phyloP scores from a whole-genome alignment of 2,888 invertebrate genomes.

The Anaspis maculata region DNA sequence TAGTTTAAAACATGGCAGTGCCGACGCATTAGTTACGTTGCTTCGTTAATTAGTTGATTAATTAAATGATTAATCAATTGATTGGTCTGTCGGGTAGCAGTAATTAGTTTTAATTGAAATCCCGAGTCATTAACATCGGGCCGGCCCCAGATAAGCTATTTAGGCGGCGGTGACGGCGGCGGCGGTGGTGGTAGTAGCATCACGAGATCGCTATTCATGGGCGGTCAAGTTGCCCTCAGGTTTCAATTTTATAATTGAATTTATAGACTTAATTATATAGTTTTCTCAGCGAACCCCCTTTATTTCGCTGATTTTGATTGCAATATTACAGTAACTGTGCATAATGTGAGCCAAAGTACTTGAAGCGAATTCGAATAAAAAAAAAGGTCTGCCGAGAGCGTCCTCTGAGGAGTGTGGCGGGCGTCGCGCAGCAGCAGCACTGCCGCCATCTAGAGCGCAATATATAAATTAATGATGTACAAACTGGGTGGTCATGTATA shows the following conservation, averaged over 20 bases:
- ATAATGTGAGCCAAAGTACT: too few species aligned
- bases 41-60: slow-evolving; percentile 43
- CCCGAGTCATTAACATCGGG: slow-evolving; percentile 55
- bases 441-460: slow-evolving; percentile 29
- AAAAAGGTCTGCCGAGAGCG: too few species aligned
- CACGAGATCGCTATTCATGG: slow-evolving; percentile 25
- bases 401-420: too few species aligned
- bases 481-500: slow-evolving; percentile 33
- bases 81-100: slow-evolving; percentile 40
- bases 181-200: too few species aligned
- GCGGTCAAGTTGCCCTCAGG: slow-evolving; percentile 25
- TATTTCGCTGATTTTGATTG: too few species aligned
- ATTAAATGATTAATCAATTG: slow-evolving; percentile 44
- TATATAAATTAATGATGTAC: slow-evolving; percentile 32
- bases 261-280: slow-evolving; percentile 28
- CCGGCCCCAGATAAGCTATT: slow-evolving; percentile 45
- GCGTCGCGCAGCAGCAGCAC: background rate
- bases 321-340: too few species aligned
- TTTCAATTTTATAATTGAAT: slow-evolving; percentile 30
- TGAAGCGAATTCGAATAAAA: too few species aligned
- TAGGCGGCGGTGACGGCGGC: too few species aligned
- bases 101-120: slow-evolving; percentile 59
- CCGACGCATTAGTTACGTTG: slow-evolving; percentile 36
- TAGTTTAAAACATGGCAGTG: slow-evolving; percentile 32
- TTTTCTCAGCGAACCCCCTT: too few species aligned